These are phyloP conservation scores for Cloeon dipterum DNA, from an alignment of 2,888 invertebrate genomes.

Conservation along the genomic window DNA sequence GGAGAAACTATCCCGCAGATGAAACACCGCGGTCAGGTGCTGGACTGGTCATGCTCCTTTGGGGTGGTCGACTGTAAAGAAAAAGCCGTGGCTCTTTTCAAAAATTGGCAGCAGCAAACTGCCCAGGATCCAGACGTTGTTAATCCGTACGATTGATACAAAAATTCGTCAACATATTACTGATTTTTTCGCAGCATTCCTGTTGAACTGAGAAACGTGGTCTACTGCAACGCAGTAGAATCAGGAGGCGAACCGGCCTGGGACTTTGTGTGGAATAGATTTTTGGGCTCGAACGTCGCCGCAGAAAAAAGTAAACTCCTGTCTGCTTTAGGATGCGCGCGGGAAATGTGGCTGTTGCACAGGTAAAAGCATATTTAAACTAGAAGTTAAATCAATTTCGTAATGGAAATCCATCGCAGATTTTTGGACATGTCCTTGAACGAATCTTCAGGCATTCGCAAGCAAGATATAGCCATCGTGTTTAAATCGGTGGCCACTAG, in stretches of 20 bases:
- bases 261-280: conserved; percentile 70
- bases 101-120: conserved; percentile 29
- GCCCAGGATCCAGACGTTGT: conserved; percentile 26
- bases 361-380: too few species aligned
- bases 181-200: conserved; percentile 32
- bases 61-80: conserved; percentile 46
- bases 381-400: too few species aligned
- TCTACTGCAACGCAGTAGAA: conserved; percentile 69
- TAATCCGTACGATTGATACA: conserved; percentile 37
- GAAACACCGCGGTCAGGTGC: conserved; percentile 30
- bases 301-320: conserved; percentile 55
- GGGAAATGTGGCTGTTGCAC: conserved; percentile 58
- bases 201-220: conserved; percentile 39
- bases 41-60: conserved; percentile 51
- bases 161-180: too few species aligned
- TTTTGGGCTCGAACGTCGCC: conserved; percentile 43
- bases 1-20: conserved; percentile 23
- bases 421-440: conserved; percentile 41
- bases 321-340: conserved; percentile 56
- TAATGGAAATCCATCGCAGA: too few species aligned
- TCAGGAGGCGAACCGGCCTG: conserved; percentile 67
- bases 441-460: conserved; percentile 35
- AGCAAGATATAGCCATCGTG: conserved; percentile 40
- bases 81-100: conserved; percentile 33
- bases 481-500: conserved; percentile 36